These are phyloP conservation scores for Notospermus geniculatus DNA, from an alignment of 1,140 invertebrate species.

Conservation along the genomic window DNA sequence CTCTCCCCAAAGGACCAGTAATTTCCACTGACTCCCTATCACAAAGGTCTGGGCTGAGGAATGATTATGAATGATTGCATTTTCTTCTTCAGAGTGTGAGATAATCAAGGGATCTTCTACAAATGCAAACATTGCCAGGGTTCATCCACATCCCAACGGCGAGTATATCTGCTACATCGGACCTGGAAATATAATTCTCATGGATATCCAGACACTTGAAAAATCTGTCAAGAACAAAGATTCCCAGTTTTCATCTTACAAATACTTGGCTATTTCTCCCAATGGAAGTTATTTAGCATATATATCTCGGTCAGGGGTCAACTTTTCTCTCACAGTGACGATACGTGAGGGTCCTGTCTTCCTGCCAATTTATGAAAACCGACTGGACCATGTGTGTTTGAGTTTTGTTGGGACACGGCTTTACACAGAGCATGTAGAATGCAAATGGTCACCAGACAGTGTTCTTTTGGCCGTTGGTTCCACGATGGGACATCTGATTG, in stretches of 20 bases:
- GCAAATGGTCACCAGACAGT: constrained; percentile 38
- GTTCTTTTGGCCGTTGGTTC: constrained; percentile 27
- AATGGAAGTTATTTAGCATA: constrained; percentile 31
- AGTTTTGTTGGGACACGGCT: constrained; percentile 21
- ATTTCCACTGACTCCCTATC: background rate
- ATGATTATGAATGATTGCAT: background rate
- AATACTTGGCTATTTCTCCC: constrained; percentile 29
- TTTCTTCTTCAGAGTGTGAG: constrained; percentile 19
- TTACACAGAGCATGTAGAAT: constrained; percentile 31
- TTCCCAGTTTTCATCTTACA: constrained; percentile 22
- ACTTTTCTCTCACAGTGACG: constrained; percentile 24
- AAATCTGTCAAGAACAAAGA: constrained; percentile 18
- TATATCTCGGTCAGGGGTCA: constrained; percentile 18
- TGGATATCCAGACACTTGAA: constrained; percentile 14
- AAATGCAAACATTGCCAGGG: constrained; percentile 19
- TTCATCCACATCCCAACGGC: constrained; percentile 28
- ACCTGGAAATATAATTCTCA: constrained; percentile 16
- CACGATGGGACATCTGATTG: constrained; percentile 24
- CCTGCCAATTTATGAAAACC: background rate
- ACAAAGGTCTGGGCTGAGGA: background rate
- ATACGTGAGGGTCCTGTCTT: constrained; percentile 12
- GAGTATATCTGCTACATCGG: constrained; percentile 25
- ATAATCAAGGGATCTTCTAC: constrained; percentile 16
- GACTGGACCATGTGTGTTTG: constrained; percentile 20
- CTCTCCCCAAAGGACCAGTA: background rate